Conservation (phyloP, 1,140 invertebrate species). For the Zaprionus inermis region DNA sequence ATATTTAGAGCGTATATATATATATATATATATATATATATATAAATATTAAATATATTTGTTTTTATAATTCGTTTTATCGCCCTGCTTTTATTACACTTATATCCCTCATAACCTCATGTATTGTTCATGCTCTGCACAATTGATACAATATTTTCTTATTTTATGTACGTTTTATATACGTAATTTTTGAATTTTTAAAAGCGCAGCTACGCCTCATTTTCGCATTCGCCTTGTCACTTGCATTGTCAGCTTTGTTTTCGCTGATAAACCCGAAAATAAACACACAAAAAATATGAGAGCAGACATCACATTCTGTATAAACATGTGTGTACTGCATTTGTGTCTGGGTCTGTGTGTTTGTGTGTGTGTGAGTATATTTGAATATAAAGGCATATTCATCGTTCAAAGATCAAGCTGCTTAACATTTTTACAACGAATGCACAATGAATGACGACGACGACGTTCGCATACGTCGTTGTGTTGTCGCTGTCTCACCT, state of each 20-base stretch:
- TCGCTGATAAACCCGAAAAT: conserved; percentile 15
- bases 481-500: background rate
- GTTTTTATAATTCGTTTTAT: background rate
- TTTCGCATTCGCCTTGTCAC: conserved; percentile 6
- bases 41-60: background rate
- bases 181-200: conserved; percentile 12
- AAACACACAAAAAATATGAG: conserved; percentile 5
- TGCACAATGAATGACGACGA: conserved; percentile 55
- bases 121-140: conserved; percentile 20
- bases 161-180: conserved; percentile 3
- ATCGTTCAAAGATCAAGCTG: conserved; percentile 54
- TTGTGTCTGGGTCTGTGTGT: background rate
- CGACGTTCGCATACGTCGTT: conserved; percentile 25
- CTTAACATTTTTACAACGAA: conserved; percentile 69
- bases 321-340: conserved; percentile 11
- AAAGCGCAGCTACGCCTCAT: background rate
- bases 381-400: conserved; percentile 34
- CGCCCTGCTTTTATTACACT: background rate
- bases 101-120: background rate
- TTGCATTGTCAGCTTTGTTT: conserved; percentile 24
- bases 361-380: background rate
- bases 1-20: too few species aligned
- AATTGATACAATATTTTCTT: conserved; percentile 9
- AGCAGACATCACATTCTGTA: background rate
- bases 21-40: background rate